These are phyloP conservation scores for Scaptomyza caliginosa DNA, from an alignment of 2,888 invertebrate species.

Conservation along the genomic window DNA sequence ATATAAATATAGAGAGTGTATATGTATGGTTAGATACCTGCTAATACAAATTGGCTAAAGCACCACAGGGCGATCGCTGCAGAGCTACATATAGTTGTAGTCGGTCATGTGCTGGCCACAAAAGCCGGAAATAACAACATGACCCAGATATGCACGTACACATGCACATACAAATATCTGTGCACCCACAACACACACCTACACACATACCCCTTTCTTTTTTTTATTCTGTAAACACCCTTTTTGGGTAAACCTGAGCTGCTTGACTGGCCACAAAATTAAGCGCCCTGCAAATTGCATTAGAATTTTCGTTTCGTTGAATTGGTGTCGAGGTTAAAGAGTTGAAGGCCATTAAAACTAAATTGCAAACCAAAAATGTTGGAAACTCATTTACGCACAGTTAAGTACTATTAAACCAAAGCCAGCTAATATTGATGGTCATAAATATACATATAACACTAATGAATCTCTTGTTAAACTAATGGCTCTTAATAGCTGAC, in stretches of 20 bases:
- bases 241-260: constrained; percentile 22
- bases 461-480: neutral
- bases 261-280: constrained; percentile 36
- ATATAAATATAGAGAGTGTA: neutral
- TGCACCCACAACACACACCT: constrained; percentile 1
- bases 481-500: neutral
- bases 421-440: neutral
- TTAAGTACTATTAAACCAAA: neutral
- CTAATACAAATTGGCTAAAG: constrained; percentile 66
- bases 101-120: constrained; percentile 60
- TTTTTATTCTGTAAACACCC: constrained; percentile 44
- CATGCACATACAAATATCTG: neutral
- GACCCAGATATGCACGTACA: constrained; percentile 64
- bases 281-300: constrained; percentile 37
- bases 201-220: constrained; percentile 12
- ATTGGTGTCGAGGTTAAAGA: constrained; percentile 4
- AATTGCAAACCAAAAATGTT: neutral
- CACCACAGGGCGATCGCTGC: constrained; percentile 62
- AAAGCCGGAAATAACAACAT: constrained; percentile 73
- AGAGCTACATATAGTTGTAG: constrained; percentile 15
- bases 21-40: constrained; percentile 20
- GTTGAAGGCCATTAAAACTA: constrained; percentile 8
- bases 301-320: constrained; percentile 26
- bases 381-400: neutral
- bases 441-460: neutral